Evolutionary conservation across 2,113 vertebrate genomes (phyloP).

Genomic region (Ornithorhynchus anatinus): DNA sequence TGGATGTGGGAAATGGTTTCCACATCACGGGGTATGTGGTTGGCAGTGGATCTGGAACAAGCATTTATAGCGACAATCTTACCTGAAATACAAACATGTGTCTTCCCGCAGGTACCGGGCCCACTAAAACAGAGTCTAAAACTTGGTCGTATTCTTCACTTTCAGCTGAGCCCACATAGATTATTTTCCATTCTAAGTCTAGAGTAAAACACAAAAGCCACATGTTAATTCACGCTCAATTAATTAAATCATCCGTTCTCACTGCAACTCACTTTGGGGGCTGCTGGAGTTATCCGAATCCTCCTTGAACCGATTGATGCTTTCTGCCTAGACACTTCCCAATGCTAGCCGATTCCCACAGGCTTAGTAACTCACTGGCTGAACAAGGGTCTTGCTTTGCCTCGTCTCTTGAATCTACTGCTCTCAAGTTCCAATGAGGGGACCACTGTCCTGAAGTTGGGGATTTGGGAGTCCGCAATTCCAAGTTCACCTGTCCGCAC

Average conservation of each 20-base stretch:
- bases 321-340: no score
- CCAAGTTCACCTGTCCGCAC: no score
- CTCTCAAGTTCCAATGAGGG: no score
- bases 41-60: not conserved
- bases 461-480: no score
- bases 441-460: no score
- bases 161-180: slow-evolving; percentile 83
- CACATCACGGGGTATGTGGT: no score
- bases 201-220: slow-evolving; percentile 43
- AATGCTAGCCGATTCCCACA: no score
- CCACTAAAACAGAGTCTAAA: slow-evolving; percentile 82
- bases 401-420: not conserved
- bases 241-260: slow-evolving; percentile 1
- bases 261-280: slow-evolving; percentile 3
- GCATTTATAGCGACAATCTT: slow-evolving; percentile 47
- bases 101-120: slow-evolving; percentile 80
- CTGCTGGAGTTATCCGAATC: not conserved
- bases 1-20: no score
- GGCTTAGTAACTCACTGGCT: no score
- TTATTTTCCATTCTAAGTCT: slow-evolving; percentile 86
- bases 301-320: no score
- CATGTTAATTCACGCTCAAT: slow-evolving; percentile 28
- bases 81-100: slow-evolving; percentile 87
- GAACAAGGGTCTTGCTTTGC: fast-evolving
- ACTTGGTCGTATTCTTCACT: slow-evolving; percentile 83